These are phyloP conservation scores for Caenorhabditis japonica DNA, from an alignment of 2,888 invertebrate genomes.

Conservation along the genomic window DNA sequence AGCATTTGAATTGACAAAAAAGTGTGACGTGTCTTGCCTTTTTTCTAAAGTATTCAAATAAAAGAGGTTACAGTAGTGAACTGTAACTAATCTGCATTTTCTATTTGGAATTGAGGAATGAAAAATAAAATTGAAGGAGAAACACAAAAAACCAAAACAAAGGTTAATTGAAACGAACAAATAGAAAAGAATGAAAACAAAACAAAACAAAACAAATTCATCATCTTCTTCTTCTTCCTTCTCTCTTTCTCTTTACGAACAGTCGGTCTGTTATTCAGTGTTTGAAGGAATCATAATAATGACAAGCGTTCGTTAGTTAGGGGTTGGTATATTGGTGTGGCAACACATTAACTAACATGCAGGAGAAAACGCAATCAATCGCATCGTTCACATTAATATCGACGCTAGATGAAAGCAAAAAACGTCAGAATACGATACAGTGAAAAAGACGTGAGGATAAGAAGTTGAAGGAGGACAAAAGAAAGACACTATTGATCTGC, in stretches of 20 bases:
- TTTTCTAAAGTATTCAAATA: too few species aligned
- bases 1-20: too few species aligned
- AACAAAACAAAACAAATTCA: background rate
- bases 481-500: conserved; percentile 5
- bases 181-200: background rate
- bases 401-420: too few species aligned
- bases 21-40: conserved; percentile 20
- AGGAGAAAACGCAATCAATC: conserved; percentile 19
- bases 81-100: too few species aligned
- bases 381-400: too few species aligned
- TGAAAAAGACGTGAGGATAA: conserved; percentile 1
- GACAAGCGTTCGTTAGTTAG: too few species aligned
- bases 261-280: too few species aligned
- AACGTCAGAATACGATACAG: too few species aligned
- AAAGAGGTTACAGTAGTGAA: too few species aligned
- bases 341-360: conserved; percentile 13
- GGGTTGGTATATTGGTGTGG: conserved; percentile 4
- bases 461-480: conserved; percentile 15
- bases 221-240: background rate
- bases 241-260: background rate
- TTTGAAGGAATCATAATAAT: too few species aligned
- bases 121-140: too few species aligned
- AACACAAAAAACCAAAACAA: background rate
- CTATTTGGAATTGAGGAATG: too few species aligned
- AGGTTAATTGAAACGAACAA: background rate